These are phyloP conservation scores for Todiramphus chloris DNA, from an alignment of 2,113 vertebrate species.

Conservation along the genomic window DNA sequence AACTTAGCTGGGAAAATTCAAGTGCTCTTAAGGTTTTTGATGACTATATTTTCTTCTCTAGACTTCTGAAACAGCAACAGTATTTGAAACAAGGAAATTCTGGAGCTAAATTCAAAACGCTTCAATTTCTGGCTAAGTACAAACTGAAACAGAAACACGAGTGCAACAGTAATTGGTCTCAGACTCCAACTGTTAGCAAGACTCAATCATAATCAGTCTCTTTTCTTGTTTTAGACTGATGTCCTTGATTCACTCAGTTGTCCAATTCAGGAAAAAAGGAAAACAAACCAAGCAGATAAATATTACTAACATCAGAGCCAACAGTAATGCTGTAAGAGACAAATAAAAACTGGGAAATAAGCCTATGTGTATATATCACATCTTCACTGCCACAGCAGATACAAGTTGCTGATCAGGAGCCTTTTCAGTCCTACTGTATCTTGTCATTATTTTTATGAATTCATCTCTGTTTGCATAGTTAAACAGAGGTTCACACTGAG, in stretches of 20 bases:
- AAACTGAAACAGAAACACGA: not conserved
- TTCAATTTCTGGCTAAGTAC: not conserved
- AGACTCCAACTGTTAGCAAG: not conserved
- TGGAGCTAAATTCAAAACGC: not conserved
- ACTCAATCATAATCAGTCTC: not conserved
- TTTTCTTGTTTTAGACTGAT: not conserved
- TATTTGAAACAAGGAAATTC: not conserved
- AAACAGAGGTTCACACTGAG: not conserved
- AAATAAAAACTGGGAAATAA: slow-evolving; percentile 62
- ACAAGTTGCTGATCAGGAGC: slow-evolving; percentile 28
- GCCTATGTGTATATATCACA: slow-evolving; percentile 47
- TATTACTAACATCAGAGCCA: slow-evolving; percentile 42
- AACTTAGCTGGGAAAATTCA: not conserved
- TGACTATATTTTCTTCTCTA: not conserved
- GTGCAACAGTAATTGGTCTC: not conserved
- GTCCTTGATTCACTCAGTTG: slow-evolving; percentile 20
- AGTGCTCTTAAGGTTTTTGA: not conserved
- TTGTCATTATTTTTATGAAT: slow-evolving; percentile 27
- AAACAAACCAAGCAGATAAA: slow-evolving; percentile 50
- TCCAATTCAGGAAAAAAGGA: slow-evolving; percentile 1
- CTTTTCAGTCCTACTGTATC: slow-evolving; percentile 9
- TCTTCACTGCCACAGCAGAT: not conserved
- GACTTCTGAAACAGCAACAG: not conserved
- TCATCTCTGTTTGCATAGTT: not conserved
- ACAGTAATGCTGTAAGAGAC: slow-evolving; percentile 16